Evolutionary conservation across 2,113 vertebrate species (phyloP), one percentile per base, ranked within the genome.

Genomic region (Apistogramma diplotaenia): DNA sequence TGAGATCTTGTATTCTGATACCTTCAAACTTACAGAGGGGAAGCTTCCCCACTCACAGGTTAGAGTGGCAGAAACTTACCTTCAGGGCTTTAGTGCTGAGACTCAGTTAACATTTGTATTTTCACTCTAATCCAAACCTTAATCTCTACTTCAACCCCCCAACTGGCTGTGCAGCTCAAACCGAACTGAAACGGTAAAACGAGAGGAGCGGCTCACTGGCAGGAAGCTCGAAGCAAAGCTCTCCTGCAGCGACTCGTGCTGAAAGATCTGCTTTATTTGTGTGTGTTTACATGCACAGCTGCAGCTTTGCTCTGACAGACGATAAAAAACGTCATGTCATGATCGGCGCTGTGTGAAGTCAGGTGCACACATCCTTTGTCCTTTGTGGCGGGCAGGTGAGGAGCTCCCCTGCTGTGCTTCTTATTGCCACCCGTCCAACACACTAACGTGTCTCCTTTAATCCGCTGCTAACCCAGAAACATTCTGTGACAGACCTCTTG

Each of bases 351-450:
- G 65, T 70, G 65, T 31, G 25, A 70, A 13, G 18, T 51, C 16
- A 31, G 43, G 18, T 51, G 51, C 65, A 31, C 43, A 18, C 60
- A 51, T 57, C 40, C 53, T 40, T 40, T 74, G 53, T 74, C n/a
- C n/a, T 74, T 57, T 57, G 31, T 23, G n/a, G n/a, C 53, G 0
- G 8, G 9, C 25, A 49, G 62, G 27, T 70, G 51, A 56, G 29
- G 51, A 23, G 31, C 31, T 40, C 23, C 25, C 71, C 51, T 1
- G 15, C 54, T 56, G 37, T 11, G 35, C 61, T 13, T 73, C 85
- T 86, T 78, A 80, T 79, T 79, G 75, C 78, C 78, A 61, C 83
- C 60, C 62, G 83, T 33, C 19, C 46, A 80, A 76, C 76, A 80
- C 59, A 35, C 21, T 21, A 37, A 6, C 8, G 1, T 19, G 49